Conservation (phyloP, 64 coral and sea anemone species). For the Pachyseris speciosa region DNA sequence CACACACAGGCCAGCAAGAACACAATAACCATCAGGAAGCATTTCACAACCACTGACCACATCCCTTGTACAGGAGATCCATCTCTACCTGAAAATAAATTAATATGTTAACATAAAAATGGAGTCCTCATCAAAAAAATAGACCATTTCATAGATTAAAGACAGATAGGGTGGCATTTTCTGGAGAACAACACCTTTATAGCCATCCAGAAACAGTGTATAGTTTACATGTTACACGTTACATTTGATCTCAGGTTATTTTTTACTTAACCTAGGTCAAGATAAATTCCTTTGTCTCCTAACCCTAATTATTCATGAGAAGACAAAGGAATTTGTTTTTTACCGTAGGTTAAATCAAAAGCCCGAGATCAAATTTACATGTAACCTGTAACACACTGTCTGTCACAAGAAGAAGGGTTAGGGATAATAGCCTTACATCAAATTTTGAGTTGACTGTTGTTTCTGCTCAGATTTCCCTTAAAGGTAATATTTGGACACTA, state of each 20-base stretch:
- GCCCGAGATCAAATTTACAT: too few species aligned
- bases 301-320: too few species aligned
- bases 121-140: not conserved
- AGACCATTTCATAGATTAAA: not conserved
- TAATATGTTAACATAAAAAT: not conserved
- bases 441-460: not conserved
- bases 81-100: constrained; percentile 82
- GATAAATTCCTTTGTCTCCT: too few species aligned
- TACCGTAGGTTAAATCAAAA: too few species aligned
- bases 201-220: not conserved
- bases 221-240: too few species aligned
- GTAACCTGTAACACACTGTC: too few species aligned
- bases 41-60: constrained; percentile 72
- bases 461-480: not conserved
- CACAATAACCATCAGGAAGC: constrained; percentile 59
- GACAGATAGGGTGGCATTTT: not conserved
- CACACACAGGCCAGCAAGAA: constrained; percentile 66
- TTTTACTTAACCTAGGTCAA: too few species aligned
- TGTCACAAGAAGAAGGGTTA: too few species aligned
- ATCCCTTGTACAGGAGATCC: constrained; percentile 11
- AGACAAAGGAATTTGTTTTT: too few species aligned
- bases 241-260: too few species aligned
- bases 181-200: too few species aligned
- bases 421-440: constrained; percentile 8
- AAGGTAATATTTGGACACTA: too few species aligned